These are phyloP conservation scores for Megalops atlanticus DNA, from an alignment of 2,113 vertebrate genomes.

Conservation along the genomic window DNA sequence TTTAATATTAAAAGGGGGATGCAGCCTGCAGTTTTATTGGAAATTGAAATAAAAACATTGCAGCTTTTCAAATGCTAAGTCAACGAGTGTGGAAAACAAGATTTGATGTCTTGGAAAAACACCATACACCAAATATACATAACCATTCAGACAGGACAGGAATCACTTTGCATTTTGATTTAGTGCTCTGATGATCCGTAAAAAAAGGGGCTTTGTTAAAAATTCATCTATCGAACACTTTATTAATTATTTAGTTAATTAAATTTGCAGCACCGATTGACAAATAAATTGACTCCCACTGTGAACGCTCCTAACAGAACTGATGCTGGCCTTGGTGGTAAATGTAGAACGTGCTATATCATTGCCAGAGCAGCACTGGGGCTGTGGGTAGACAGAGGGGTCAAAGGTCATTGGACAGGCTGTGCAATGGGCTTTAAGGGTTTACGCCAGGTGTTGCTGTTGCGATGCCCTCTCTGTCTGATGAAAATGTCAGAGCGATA, in stretches of 20 bases:
- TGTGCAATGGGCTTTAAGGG: neutral
- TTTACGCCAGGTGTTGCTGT: neutral
- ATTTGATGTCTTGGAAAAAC: neutral
- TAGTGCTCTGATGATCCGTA: neutral
- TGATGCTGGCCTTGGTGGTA: neutral
- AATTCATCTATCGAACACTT: neutral
- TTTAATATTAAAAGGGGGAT: neutral
- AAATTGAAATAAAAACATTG: neutral
- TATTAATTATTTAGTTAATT: constrained; percentile 1
- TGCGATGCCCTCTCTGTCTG: neutral
- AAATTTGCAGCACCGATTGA: neutral
- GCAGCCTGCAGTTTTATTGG: neutral
- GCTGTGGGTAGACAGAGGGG: neutral
- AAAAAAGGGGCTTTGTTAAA: neutral
- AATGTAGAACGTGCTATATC: neutral
- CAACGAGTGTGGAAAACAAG: neutral
- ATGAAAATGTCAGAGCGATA: neutral
- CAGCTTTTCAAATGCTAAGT: neutral
- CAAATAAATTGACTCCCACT: neutral
- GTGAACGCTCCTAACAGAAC: neutral
- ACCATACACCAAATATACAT: neutral
- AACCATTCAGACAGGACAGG: neutral
- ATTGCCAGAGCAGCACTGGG: neutral
- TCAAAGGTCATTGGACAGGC: constrained; percentile 3
- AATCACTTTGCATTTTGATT: neutral